Conservation (phyloP, 2,113 vertebrate genomes). For the Sardina pilchardus region DNA sequence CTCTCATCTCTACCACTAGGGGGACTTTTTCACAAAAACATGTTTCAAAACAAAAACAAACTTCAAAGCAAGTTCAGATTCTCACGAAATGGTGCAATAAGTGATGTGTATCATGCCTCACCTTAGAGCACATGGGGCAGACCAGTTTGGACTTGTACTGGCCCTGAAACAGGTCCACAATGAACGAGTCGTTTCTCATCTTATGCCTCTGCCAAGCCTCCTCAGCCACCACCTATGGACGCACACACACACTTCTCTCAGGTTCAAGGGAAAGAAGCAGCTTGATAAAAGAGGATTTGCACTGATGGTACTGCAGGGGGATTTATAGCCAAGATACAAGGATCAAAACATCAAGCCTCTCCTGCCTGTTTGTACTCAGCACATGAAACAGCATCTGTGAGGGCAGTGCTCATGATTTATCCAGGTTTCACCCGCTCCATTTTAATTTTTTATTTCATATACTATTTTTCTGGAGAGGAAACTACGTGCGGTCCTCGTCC, state of each 20-base stretch:
- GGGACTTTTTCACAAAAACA: neutral
- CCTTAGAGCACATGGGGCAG: conserved; percentile 96
- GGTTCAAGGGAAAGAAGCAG: neutral
- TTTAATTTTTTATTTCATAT: too few relatives aligned
- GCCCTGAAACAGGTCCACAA: conserved; percentile 98
- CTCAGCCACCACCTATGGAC: conserved; percentile 88
- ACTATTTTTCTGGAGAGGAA: too few relatives aligned
- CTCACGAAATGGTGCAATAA: neutral
- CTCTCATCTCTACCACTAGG: neutral
- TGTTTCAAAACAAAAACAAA: too few relatives aligned
- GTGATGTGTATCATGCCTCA: conserved; percentile 50
- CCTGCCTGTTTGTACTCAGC: neutral
- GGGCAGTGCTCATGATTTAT: neutral
- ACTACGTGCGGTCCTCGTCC: too few relatives aligned
- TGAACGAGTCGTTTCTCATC: conserved; percentile 97
- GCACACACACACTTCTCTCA: neutral
- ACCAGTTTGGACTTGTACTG: conserved; percentile 99
- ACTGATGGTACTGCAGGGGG: neutral
- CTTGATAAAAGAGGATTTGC: neutral
- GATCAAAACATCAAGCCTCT: neutral
- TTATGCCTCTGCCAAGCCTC: conserved; percentile 98
- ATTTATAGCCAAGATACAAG: neutral
- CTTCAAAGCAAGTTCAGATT: too few relatives aligned
- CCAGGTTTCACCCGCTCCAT: neutral
- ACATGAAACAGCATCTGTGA: neutral